These are phyloP conservation scores for Sturmia bella DNA, from an alignment of 2,888 invertebrate species.

Conservation along the genomic window DNA sequence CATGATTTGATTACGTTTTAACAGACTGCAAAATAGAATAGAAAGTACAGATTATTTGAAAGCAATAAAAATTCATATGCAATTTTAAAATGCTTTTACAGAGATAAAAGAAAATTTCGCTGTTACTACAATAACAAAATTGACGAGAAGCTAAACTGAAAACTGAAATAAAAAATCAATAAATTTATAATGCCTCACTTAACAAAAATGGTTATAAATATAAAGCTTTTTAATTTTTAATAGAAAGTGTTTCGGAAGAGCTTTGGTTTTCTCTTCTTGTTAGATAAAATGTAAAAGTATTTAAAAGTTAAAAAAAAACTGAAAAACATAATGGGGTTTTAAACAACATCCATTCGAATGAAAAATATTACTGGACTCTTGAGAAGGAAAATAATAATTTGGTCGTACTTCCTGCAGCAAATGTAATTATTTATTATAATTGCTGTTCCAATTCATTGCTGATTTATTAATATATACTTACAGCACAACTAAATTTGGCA, in stretches of 20 bases:
- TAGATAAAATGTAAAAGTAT: too few relatives aligned
- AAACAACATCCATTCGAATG: too few relatives aligned
- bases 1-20: constrained; percentile 92
- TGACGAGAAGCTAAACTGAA: too few relatives aligned
- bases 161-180: constrained; percentile 16
- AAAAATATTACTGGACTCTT: too few relatives aligned
- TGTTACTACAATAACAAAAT: constrained; percentile 13
- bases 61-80: constrained; percentile 45
- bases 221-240: not conserved
- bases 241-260: too few relatives aligned
- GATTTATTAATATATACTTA: constrained; percentile 83
- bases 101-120: not conserved
- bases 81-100: constrained; percentile 22
- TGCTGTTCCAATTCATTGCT: not conserved
- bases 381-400: too few relatives aligned
- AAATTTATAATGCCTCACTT: constrained; percentile 33
- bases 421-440: not conserved
- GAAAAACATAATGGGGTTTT: too few relatives aligned
- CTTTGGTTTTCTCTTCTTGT: too few relatives aligned
- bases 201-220: not conserved
- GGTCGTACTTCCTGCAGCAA: too few relatives aligned
- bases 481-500: constrained; percentile 89
- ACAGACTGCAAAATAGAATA: constrained; percentile 85
- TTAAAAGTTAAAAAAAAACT: too few relatives aligned
- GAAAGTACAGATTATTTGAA: constrained; percentile 46